phyloP scores from a whole-genome alignment of 2,113 vertebrate species.

The Catagonus wagneri region DNA sequence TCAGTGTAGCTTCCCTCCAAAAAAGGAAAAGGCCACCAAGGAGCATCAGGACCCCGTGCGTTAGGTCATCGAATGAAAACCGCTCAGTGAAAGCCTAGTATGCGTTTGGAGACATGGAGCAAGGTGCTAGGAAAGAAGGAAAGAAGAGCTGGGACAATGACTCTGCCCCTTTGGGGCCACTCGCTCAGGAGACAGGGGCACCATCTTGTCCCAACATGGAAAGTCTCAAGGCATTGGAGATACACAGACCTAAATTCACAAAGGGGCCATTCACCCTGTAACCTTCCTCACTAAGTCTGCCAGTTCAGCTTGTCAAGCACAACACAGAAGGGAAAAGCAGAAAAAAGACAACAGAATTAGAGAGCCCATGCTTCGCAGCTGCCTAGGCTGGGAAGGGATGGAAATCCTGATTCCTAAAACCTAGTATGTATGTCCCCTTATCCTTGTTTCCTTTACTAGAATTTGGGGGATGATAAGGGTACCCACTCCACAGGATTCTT shows the following conservation, averaged over 20 bases:
- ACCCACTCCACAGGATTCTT: neutral
- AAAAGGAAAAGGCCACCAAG: neutral
- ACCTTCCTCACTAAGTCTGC: neutral
- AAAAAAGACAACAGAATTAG: neutral
- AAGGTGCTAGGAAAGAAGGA: neutral
- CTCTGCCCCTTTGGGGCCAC: neutral
- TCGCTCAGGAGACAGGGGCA: neutral
- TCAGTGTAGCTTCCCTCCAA: neutral
- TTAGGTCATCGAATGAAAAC: neutral
- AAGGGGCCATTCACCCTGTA: neutral
- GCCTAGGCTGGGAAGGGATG: neutral
- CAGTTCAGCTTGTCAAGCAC: neutral
- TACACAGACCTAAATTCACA: neutral
- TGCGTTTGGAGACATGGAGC: accelerated
- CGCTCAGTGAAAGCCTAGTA: neutral
- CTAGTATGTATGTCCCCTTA: neutral
- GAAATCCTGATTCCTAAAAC: neutral
- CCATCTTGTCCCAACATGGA: neutral
- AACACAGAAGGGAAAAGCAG: neutral
- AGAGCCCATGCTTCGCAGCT: neutral
- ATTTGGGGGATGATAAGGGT: neutral
- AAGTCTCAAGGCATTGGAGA: neutral
- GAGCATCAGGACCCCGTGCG: neutral
- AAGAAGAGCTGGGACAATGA: neutral
- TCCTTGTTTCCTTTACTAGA: neutral